Evolutionary conservation across 2,797 vertebrate genomes (phyloP).

Genomic region (Mormyrus proboscirostris): DNA sequence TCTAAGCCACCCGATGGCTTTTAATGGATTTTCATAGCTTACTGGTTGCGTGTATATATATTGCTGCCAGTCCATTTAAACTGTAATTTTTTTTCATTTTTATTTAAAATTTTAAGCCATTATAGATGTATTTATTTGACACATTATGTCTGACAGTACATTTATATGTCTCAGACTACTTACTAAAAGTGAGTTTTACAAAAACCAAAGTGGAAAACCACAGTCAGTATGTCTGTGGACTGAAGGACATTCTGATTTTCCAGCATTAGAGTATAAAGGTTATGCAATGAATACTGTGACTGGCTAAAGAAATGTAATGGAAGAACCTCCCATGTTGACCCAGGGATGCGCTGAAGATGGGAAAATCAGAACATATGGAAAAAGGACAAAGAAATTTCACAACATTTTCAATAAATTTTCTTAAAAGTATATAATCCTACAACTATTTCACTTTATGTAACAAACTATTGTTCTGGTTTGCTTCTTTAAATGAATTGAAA

Average conservation of each 20-base stretch:
- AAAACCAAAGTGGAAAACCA: not conserved
- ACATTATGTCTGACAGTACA: not conserved
- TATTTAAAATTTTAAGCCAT: not conserved
- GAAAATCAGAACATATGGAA: not conserved
- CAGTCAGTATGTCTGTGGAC: not conserved
- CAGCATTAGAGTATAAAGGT: not conserved
- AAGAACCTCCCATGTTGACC: not conserved
- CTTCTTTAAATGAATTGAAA: not conserved
- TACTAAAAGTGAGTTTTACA: not conserved
- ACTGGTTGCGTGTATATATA: too few species aligned
- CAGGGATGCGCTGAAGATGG: not conserved
- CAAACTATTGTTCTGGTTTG: not conserved
- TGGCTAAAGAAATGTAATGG: not conserved
- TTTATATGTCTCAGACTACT: not conserved
- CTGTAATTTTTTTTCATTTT: not conserved
- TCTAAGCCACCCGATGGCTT: too few species aligned
- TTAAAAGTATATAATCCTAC: not conserved
- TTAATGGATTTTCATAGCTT: too few species aligned
- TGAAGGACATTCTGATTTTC: not conserved
- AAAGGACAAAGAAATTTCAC: not conserved
- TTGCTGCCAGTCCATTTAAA: too few species aligned
- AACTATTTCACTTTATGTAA: not conserved
- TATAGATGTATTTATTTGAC: not conserved
- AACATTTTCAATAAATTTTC: too few species aligned
- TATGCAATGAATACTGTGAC: not conserved